A percentile compares a stretch with the other conserved stretches of the same genome.
These are phyloP conservation scores for Epinotia bilunana DNA, from an alignment of 2,888 invertebrate species.

Conservation along the genomic window DNA sequence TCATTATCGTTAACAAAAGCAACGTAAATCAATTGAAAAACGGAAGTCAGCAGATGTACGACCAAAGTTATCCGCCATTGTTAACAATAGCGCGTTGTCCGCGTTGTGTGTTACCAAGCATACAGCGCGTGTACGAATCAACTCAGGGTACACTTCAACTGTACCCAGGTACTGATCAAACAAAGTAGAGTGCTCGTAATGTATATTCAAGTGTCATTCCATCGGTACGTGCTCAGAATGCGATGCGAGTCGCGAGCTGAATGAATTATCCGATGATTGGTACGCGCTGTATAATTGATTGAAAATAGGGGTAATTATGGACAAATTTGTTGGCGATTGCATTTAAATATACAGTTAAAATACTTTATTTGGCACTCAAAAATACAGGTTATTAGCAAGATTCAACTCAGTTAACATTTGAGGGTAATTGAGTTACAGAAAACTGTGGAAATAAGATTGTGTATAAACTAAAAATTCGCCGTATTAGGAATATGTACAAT, in stretches of 20 bases:
- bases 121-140: background rate
- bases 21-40: too few species aligned
- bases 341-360: background rate
- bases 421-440: too few species aligned
- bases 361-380: too few species aligned
- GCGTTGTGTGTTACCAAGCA: background rate
- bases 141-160: background rate
- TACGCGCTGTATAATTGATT: background rate
- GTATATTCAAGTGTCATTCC: conserved; percentile 4
- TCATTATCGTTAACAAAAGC: too few species aligned
- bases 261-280: conserved; percentile 4
- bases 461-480: too few species aligned
- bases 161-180: background rate
- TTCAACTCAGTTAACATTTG: too few species aligned
- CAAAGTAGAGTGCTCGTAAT: background rate
- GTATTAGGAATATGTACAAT: too few species aligned
- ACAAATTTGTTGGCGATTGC: background rate
- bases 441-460: too few species aligned
- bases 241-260: background rate
- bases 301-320: conserved; percentile 1
- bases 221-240: background rate
- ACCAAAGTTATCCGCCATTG: too few species aligned
- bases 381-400: too few species aligned
- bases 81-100: background rate
- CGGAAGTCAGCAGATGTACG: too few species aligned